These are phyloP conservation scores for Leptopterna dolabrata DNA, from an alignment of 2,888 invertebrate genomes.

Conservation along the genomic window DNA sequence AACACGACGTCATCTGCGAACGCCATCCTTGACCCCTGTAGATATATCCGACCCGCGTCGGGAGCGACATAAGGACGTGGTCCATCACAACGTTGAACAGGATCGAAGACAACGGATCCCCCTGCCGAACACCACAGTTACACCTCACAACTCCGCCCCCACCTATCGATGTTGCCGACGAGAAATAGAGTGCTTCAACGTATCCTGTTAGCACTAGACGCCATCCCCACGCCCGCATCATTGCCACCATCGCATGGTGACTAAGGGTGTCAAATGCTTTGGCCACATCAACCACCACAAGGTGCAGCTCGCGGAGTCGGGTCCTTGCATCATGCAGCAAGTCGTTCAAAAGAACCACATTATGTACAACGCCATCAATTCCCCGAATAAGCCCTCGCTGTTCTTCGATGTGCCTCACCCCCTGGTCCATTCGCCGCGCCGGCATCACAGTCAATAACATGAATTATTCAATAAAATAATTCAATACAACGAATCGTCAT, in stretches of 20 bases:
- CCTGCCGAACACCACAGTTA: conserved; percentile 67
- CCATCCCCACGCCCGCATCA: conserved; percentile 65
- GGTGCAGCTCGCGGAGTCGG: conserved; percentile 6
- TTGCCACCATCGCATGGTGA: conserved; percentile 62
- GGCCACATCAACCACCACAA: conserved; percentile 65
- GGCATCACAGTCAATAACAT: too few relatives aligned
- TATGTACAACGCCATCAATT: background rate
- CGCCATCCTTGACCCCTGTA: background rate
- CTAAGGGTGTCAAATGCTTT: conserved; percentile 67
- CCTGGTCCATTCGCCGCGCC: too few relatives aligned
- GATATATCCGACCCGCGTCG: conserved; percentile 38
- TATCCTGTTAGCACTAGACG: conserved; percentile 64
- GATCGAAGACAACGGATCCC: conserved; percentile 66
- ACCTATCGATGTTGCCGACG: conserved; percentile 63
- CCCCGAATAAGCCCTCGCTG: too few relatives aligned
- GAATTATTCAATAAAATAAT: too few relatives aligned
- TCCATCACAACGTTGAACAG: conserved; percentile 59
- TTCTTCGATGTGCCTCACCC: too few relatives aligned
- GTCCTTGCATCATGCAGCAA: too few relatives aligned
- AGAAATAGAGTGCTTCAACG: conserved; percentile 65
- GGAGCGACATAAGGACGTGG: conserved; percentile 50
- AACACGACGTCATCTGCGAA: conserved; percentile 28
- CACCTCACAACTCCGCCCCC: conserved; percentile 12
- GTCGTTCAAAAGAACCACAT: too few relatives aligned
- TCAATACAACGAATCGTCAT: too few relatives aligned